Conservation (phyloP, 2,113 vertebrate species). For the Sebastes schlegelii region DNA sequence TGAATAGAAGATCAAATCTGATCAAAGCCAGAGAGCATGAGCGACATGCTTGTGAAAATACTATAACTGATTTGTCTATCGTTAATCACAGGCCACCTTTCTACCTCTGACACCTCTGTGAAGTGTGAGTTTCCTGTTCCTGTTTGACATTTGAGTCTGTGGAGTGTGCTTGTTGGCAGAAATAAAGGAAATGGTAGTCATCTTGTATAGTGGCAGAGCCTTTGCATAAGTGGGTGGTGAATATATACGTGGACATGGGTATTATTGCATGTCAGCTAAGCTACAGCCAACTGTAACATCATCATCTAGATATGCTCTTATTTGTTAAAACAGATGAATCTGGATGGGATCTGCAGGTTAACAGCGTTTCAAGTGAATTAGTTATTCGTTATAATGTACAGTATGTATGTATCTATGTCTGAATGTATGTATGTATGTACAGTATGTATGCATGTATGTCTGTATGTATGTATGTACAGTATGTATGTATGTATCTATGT, state of each 20-base stretch:
- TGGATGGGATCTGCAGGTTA: background rate
- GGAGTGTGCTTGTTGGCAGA: background rate
- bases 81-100: background rate
- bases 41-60: background rate
- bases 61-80: background rate
- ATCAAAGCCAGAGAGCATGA: background rate
- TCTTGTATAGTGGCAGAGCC: background rate
- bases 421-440: too few relatives aligned
- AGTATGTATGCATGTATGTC: too few relatives aligned
- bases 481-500: background rate
- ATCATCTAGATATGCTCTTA: background rate
- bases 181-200: constrained; percentile 23
- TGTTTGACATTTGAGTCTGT: background rate
- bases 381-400: background rate
- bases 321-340: background rate
- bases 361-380: background rate
- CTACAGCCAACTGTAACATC: background rate
- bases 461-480: too few relatives aligned
- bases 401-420: too few relatives aligned
- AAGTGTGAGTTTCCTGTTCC: constrained; percentile 38
- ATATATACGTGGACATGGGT: background rate
- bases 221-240: background rate
- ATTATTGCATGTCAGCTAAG: background rate
- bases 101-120: background rate
- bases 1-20: background rate